A percentile compares a stretch with the other conserved stretches of the same genome.
phyloP scores from a whole-genome alignment of 2,113 vertebrate genomes.

The Pelobates fuscus region DNA sequence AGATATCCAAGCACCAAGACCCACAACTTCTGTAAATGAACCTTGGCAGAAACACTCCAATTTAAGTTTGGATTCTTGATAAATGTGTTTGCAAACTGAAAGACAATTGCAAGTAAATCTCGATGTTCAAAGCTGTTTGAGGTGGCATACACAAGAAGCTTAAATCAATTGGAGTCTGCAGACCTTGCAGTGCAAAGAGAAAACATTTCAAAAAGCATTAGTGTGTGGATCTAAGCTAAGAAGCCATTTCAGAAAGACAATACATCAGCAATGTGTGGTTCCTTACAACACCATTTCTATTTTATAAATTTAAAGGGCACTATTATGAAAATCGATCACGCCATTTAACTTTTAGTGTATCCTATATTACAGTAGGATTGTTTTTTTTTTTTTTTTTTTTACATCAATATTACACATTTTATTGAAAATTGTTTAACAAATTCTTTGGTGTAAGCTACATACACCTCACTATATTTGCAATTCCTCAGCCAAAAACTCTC shows the following conservation, averaged over 20 bases:
- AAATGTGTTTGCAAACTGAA: background rate
- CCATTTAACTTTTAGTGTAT: too few species aligned
- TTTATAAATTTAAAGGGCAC: too few species aligned
- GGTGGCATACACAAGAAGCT: background rate
- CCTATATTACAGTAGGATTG: background rate
- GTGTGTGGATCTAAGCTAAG: background rate
- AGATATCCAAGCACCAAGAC: background rate
- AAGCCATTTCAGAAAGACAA: background rate
- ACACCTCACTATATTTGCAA: too few species aligned
- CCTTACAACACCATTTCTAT: background rate
- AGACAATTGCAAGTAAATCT: background rate
- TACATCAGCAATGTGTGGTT: background rate
- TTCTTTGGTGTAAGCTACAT: too few species aligned
- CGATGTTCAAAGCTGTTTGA: background rate
- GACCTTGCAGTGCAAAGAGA: background rate
- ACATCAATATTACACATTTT: too few species aligned
- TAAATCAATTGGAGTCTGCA: background rate
- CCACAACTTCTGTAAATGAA: constrained; percentile 2
- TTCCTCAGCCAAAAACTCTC: too few species aligned
- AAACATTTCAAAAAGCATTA: background rate
- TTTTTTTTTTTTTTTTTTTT: background rate
- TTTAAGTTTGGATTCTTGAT: constrained; percentile 8
- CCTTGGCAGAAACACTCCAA: background rate
- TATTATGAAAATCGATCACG: too few species aligned
- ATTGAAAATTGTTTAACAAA: too few species aligned